Conservation (phyloP, 2,888 invertebrate genomes). For the Rhagonycha fulva region DNA sequence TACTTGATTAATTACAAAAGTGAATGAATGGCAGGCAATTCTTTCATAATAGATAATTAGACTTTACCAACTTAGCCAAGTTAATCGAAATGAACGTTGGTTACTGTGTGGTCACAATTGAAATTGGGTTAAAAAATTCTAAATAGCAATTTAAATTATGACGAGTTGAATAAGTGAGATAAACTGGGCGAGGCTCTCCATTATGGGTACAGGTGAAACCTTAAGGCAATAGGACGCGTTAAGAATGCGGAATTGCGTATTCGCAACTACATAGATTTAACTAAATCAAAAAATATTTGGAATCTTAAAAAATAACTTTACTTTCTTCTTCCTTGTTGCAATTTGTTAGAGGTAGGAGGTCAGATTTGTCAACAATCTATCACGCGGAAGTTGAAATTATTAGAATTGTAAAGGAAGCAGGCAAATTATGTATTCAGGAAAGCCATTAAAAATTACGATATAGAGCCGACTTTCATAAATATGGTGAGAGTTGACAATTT, state of each 20-base stretch:
- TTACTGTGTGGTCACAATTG: neutral
- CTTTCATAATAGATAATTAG: too few relatives aligned
- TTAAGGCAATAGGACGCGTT: slow-evolving; percentile 28
- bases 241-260: slow-evolving; percentile 32
- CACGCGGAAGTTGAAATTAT: neutral
- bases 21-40: too few relatives aligned
- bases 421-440: neutral
- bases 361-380: neutral
- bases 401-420: neutral
- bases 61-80: too few relatives aligned
- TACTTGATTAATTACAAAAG: too few relatives aligned
- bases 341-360: neutral
- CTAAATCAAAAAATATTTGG: neutral
- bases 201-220: slow-evolving; percentile 32
- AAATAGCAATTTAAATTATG: slow-evolving; percentile 7
- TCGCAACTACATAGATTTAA: slow-evolving; percentile 17
- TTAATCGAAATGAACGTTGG: too few relatives aligned
- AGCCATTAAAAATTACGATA: neutral
- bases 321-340: neutral
- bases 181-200: slow-evolving; percentile 24
- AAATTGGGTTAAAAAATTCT: neutral
- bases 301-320: neutral
- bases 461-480: neutral
- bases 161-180: slow-evolving; percentile 11
- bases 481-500: neutral